phyloP scores from a whole-genome alignment of 2,888 invertebrate genomes.

The Gastrophysa polygoni region DNA sequence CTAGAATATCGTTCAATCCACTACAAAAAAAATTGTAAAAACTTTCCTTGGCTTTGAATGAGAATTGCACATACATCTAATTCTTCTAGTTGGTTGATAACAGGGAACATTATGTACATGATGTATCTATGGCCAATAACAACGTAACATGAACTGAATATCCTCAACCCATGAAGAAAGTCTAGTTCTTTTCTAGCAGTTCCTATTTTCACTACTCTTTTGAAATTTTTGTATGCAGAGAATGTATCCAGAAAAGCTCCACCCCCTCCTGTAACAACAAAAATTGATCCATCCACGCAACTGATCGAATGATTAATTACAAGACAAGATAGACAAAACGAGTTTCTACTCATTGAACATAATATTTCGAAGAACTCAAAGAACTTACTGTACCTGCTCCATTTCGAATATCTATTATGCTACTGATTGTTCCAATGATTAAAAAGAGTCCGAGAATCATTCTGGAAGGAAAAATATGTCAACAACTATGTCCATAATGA shows the following conservation, averaged over 20 bases:
- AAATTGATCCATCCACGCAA: background rate
- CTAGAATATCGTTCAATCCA: conserved; percentile 49
- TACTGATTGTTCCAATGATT: conserved; percentile 18
- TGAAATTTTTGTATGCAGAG: conserved; percentile 41
- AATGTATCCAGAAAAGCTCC: conserved; percentile 32
- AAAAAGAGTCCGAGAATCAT: conserved; percentile 30
- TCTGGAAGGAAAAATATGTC: conserved; percentile 23
- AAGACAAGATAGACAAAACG: too few species aligned
- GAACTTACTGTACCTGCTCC: conserved; percentile 1
- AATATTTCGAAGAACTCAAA: too few species aligned
- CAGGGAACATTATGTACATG: conserved; percentile 36
- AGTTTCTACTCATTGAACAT: too few species aligned
- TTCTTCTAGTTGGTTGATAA: conserved; percentile 38
- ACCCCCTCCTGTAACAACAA: conserved; percentile 2
- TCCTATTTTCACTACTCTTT: conserved; percentile 37
- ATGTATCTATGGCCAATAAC: conserved; percentile 57
- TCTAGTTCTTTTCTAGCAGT: conserved; percentile 46
- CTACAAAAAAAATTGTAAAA: conserved; percentile 46
- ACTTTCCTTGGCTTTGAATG: too few species aligned
- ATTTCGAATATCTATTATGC: conserved; percentile 17
- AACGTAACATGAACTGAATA: conserved; percentile 60
- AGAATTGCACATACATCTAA: conserved; percentile 34
- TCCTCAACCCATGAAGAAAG: conserved; percentile 59
- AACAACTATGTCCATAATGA: too few species aligned
- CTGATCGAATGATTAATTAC: too few species aligned